Conservation (phyloP, 2,113 vertebrate genomes). For the Sclerurus mexicanus region DNA sequence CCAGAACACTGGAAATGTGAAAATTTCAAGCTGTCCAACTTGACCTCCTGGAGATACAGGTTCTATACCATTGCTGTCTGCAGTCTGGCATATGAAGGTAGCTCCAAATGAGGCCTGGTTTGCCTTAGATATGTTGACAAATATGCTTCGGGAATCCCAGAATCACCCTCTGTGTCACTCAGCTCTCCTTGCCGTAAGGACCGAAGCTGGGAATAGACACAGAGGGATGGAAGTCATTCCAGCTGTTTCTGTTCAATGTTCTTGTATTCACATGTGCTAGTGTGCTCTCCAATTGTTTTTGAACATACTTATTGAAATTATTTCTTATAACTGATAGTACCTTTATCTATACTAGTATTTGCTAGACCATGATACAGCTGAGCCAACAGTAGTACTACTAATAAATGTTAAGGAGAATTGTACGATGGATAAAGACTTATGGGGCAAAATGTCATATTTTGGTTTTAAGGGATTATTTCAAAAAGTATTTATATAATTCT, state of each 20-base stretch:
- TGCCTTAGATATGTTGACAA: neutral
- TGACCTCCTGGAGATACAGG: neutral
- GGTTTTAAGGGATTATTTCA: neutral
- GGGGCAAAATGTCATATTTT: neutral
- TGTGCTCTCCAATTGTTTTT: neutral
- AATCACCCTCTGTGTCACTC: accelerated
- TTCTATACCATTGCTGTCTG: neutral
- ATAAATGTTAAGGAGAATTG: neutral
- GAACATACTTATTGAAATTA: neutral
- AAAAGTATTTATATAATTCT: neutral
- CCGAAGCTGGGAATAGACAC: neutral
- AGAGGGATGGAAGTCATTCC: neutral
- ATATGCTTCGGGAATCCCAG: neutral
- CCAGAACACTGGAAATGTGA: neutral
- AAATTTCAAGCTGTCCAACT: neutral
- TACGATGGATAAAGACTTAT: neutral
- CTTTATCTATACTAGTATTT: neutral
- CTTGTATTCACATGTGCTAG: neutral
- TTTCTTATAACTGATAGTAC: neutral
- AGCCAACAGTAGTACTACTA: neutral
- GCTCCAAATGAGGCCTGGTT: neutral
- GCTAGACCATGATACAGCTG: neutral
- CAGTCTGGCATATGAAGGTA: neutral
- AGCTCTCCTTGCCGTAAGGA: neutral
- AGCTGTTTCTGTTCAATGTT: neutral